Conservation (phyloP, 2,797 vertebrate species). For the Phylloscopus collybita region DNA sequence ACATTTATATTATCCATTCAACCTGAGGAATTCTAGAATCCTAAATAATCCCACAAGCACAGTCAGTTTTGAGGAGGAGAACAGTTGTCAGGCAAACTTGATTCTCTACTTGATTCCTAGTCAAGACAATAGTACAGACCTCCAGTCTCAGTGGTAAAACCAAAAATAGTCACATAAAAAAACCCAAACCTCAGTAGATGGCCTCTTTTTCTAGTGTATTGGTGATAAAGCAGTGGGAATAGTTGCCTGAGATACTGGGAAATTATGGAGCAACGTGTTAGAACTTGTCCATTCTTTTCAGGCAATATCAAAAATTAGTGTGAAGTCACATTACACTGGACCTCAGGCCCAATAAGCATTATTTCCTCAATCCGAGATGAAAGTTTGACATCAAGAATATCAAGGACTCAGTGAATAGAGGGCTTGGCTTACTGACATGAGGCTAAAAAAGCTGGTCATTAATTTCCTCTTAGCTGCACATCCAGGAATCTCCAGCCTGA, state of each 20-base stretch:
- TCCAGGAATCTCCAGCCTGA: background rate
- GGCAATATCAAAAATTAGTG: background rate
- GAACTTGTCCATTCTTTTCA: background rate
- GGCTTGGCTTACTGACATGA: background rate
- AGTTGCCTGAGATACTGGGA: background rate
- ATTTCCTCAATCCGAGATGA: background rate
- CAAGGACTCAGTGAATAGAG: background rate
- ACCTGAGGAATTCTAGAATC: background rate
- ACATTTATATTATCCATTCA: background rate
- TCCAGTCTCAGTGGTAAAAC: background rate
- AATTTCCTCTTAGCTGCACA: background rate
- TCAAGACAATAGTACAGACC: background rate
- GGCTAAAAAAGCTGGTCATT: background rate
- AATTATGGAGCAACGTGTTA: background rate
- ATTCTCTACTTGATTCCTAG: background rate
- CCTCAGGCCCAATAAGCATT: background rate
- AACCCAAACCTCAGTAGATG: background rate
- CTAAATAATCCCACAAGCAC: background rate
- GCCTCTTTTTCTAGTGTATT: background rate
- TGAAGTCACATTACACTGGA: background rate
- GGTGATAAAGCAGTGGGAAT: background rate
- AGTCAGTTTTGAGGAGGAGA: background rate
- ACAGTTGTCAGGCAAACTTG: background rate
- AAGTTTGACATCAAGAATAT: background rate
- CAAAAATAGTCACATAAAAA: background rate